Evolutionary conservation across 2,888 invertebrate genomes (phyloP).

Genomic region (Agrenia bidenticulata): DNA sequence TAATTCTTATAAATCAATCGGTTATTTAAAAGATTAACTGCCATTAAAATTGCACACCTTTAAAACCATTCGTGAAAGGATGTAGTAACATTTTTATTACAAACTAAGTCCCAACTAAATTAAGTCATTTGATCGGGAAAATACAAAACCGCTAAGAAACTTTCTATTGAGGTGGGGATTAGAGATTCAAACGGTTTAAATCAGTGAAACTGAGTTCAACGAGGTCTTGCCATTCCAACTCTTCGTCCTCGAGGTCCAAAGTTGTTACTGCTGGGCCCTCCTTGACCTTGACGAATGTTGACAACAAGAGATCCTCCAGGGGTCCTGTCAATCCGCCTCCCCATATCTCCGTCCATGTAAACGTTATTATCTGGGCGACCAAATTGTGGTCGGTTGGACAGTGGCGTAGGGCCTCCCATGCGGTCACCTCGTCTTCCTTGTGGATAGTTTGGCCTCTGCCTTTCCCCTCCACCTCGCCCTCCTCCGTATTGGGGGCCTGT

Average conservation of each 20-base stretch:
- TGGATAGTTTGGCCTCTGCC: not conserved
- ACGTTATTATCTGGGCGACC: slow-evolving; percentile 30
- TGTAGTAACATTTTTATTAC: too few relatives aligned
- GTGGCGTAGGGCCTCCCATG: not conserved
- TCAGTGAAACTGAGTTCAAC: too few relatives aligned
- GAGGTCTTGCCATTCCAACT: not conserved
- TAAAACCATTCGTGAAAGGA: too few relatives aligned
- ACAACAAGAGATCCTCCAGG: slow-evolving; percentile 45
- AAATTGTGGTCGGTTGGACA: slow-evolving; percentile 43
- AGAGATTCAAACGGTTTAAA: too few relatives aligned
- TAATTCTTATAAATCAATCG: too few relatives aligned
- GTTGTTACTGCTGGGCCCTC: slow-evolving; percentile 7
- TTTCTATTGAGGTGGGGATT: too few relatives aligned
- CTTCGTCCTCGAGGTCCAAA: not conserved
- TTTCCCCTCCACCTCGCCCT: not conserved
- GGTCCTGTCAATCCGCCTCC: slow-evolving; percentile 41
- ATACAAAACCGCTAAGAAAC: too few relatives aligned
- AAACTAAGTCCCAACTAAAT: too few relatives aligned
- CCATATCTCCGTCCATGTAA: slow-evolving; percentile 21
- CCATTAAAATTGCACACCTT: too few relatives aligned
- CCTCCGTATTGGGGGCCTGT: not conserved
- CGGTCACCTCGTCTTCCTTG: not conserved
- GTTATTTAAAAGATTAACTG: too few relatives aligned
- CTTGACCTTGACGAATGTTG: slow-evolving; percentile 44
- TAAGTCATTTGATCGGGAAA: too few relatives aligned